Percentiles rank a stretch among this genome's conserved stretches.
Conservation (phyloP, 2,797 vertebrate species). For the Phyllotis vaccarum region DNA sequence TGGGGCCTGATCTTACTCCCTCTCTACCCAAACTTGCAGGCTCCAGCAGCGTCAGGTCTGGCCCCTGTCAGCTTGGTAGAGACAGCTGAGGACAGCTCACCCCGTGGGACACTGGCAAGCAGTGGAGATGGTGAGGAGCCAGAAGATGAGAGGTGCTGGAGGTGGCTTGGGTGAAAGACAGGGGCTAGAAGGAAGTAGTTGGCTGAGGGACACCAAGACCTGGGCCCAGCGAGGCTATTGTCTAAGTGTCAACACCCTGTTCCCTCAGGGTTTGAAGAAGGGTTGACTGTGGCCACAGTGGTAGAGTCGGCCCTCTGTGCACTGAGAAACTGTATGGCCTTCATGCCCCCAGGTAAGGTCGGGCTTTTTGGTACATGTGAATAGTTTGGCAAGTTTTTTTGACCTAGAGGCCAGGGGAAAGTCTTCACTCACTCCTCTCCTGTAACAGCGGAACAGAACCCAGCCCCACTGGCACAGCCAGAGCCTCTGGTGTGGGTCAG, state of each 20-base stretch:
- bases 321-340: conserved; percentile 92
- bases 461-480: conserved; percentile 92
- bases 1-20: neutral
- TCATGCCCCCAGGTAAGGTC: conserved; percentile 94
- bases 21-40: conserved; percentile 82
- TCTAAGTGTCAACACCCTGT: conserved; percentile 17
- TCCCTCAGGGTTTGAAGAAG: conserved; percentile 93
- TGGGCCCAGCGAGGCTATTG: neutral
- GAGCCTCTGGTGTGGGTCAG: conserved; percentile 98
- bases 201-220: conserved; percentile 1
- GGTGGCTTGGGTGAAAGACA: neutral
- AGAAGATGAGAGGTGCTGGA: neutral
- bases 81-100: conserved; percentile 95
- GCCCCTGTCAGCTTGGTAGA: conserved; percentile 89
- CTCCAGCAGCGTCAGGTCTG: conserved; percentile 88
- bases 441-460: conserved; percentile 93
- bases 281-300: conserved; percentile 91
- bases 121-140: conserved; percentile 94
- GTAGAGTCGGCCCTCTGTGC: conserved; percentile 93
- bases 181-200: conserved; percentile 25
- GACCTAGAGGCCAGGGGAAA: neutral
- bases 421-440: conserved; percentile 48
- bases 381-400: conserved; percentile 1
- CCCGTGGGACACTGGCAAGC: conserved; percentile 94
- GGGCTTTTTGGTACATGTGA: neutral